Evolutionary conservation across 30 jellyfish, hydroid and myxozoan genomes (phyloP).

Genomic region (Turritopsis rubra): DNA sequence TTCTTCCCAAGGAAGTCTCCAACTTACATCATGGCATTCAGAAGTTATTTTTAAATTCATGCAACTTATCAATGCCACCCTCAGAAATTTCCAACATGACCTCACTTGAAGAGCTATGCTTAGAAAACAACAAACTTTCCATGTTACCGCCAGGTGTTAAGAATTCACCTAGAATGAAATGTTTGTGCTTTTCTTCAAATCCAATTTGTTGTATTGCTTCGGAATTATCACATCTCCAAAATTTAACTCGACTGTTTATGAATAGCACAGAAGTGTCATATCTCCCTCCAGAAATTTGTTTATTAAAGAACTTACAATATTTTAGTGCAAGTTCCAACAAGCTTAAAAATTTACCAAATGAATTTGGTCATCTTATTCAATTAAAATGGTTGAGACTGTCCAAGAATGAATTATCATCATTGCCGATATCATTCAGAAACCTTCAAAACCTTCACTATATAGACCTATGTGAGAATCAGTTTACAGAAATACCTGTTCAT

Average conservation of each 20-base stretch:
- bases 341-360: constrained; percentile 56
- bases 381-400: constrained; percentile 72
- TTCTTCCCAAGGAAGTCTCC: constrained; percentile 53
- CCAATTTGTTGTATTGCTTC: constrained; percentile 60
- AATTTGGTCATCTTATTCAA: constrained; percentile 21
- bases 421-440: constrained; percentile 38
- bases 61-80: constrained; percentile 84
- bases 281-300: constrained; percentile 64
- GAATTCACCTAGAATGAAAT: constrained; percentile 28
- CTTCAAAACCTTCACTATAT: constrained; percentile 28
- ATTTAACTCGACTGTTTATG: constrained; percentile 48
- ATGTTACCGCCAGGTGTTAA: constrained; percentile 69
- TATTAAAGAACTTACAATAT: constrained; percentile 49
- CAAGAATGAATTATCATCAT: constrained; percentile 29
- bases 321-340: constrained; percentile 61
- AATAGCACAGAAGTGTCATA: constrained; percentile 47
- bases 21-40: constrained; percentile 11
- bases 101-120: constrained; percentile 51
- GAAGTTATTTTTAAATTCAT: constrained; percentile 33
- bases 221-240: constrained; percentile 42
- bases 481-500: constrained; percentile 32
- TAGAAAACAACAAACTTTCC: constrained; percentile 72
- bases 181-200: constrained; percentile 68
- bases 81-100: constrained; percentile 40
- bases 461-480: constrained; percentile 45